Percentiles rank a stretch among this genome's conserved stretches.
These are phyloP conservation scores for Amphiduros pacificus DNA, from an alignment of 2,888 invertebrate genomes.

Conservation along the genomic window DNA sequence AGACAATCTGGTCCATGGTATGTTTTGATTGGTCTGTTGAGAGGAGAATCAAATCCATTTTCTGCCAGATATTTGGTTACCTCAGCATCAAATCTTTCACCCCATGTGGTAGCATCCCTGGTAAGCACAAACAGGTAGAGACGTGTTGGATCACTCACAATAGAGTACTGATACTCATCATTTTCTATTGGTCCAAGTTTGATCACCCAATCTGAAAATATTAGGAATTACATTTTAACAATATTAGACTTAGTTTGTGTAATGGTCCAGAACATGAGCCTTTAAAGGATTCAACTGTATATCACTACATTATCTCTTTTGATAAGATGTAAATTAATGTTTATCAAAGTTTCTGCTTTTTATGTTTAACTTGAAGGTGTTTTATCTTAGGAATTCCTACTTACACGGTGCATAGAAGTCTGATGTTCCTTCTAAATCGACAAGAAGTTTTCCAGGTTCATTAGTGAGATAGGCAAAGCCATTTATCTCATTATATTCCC, in stretches of 20 bases:
- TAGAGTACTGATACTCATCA: constrained; percentile 9
- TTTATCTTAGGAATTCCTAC: no score
- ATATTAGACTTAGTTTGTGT: no score
- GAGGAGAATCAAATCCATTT: neutral
- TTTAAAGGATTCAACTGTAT: no score
- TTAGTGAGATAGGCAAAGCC: constrained; percentile 12
- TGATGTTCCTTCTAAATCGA: no score
- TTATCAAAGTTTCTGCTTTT: no score
- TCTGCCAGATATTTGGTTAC: neutral
- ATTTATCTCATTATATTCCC: neutral
- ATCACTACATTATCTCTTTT: no score
- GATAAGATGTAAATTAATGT: no score
- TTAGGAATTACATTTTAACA: no score
- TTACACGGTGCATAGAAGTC: no score
- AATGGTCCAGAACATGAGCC: no score
- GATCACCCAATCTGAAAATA: constrained; percentile 19
- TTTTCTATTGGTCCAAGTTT: constrained; percentile 11
- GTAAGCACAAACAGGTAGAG: constrained; percentile 8
- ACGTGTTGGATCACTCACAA: constrained; percentile 5
- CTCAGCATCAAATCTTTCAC: neutral
- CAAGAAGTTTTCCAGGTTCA: no score
- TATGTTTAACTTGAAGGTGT: no score
- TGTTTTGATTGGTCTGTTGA: constrained; percentile 10
- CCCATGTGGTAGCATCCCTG: constrained; percentile 1
- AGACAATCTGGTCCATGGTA: constrained; percentile 7